These are phyloP conservation scores for Hydraecia micacea DNA, from an alignment of 2,888 invertebrate genomes.

Conservation along the genomic window DNA sequence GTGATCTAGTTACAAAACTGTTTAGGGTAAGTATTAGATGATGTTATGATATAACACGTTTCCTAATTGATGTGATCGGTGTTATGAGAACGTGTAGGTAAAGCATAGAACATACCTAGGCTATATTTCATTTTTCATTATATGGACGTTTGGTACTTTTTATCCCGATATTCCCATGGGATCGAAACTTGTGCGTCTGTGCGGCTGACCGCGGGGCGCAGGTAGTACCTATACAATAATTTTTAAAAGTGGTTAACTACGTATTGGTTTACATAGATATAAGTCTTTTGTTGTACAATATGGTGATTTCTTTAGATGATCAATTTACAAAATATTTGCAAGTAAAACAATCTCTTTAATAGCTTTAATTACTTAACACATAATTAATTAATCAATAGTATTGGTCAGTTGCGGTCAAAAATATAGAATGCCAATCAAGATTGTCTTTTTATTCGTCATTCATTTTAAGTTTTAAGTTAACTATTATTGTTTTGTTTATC, in stretches of 20 bases:
- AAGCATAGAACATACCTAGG: neutral
- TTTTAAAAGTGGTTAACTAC: neutral
- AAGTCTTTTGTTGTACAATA: neutral
- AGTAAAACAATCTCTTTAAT: neutral
- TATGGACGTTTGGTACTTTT: no score
- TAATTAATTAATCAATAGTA: neutral
- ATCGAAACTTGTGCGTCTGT: no score
- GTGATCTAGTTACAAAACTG: neutral
- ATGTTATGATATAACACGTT: no score
- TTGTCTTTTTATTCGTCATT: neutral
- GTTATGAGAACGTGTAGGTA: neutral
- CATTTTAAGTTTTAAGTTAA: neutral
- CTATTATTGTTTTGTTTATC: neutral
- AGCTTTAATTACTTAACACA: no score
- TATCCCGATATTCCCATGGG: no score
- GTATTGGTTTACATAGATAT: conserved; percentile 4
- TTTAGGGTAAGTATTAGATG: neutral
- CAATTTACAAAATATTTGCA: neutral
- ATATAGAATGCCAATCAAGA: neutral
- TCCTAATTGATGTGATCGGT: conserved; percentile 22
- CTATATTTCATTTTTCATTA: neutral
- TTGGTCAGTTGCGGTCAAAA: neutral
- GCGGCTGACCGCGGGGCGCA: no score
- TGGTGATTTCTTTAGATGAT: neutral
- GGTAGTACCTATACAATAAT: neutral